These are phyloP conservation scores for Frankliniella fusca DNA, from an alignment of 2,888 invertebrate genomes.

Conservation along the genomic window DNA sequence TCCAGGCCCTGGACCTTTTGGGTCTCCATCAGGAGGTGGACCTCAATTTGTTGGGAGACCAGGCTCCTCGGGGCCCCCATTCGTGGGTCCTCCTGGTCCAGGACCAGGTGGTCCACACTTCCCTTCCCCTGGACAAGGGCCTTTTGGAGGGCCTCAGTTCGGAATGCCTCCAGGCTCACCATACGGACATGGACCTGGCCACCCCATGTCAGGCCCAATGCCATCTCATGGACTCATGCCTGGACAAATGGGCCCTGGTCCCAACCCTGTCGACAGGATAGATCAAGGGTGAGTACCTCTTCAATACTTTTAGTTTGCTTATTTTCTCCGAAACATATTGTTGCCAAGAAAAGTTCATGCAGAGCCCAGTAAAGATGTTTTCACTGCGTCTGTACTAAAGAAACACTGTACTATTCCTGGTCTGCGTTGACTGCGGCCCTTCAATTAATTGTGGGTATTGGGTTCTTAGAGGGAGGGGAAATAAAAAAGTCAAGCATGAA, in stretches of 20 bases:
- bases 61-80: conserved; percentile 48
- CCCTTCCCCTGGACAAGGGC: conserved; percentile 56
- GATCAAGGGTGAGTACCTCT: conserved; percentile 64
- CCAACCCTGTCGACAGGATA: conserved; percentile 76
- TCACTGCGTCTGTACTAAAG: no score
- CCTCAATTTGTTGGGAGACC: conserved; percentile 64
- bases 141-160: conserved; percentile 62
- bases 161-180: conserved; percentile 68
- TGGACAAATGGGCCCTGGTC: conserved; percentile 58
- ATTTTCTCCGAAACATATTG: no score
- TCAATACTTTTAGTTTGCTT: no score
- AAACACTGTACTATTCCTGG: no score
- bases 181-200: conserved; percentile 61
- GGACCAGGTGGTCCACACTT: conserved; percentile 63
- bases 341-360: no score
- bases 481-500: no score
- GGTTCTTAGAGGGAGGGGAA: no score
- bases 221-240: conserved; percentile 58
- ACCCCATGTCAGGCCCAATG: conserved; percentile 61
- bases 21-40: conserved; percentile 63
- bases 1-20: conserved; percentile 63
- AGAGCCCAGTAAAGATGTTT: no score
- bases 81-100: conserved; percentile 52
- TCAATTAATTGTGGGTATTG: no score
- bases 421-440: no score